phyloP scores from a whole-genome alignment of 1,140 invertebrate genomes.

The Scaptomyza pallida region DNA sequence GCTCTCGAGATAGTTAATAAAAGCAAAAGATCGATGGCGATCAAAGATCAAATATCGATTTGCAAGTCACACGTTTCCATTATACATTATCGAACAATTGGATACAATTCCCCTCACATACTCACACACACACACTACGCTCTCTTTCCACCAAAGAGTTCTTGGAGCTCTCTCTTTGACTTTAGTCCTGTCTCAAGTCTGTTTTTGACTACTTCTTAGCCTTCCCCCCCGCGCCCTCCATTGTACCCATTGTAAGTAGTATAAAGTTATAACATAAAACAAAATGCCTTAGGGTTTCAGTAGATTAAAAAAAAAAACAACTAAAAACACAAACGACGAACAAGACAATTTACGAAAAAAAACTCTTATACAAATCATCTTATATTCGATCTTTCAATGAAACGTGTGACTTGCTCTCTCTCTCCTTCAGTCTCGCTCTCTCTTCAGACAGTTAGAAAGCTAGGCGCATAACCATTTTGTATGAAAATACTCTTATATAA shows the following conservation, averaged over 20 bases:
- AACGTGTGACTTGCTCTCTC: conserved; percentile 67
- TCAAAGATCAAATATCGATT: conserved; percentile 30
- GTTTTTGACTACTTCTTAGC: conserved; percentile 2
- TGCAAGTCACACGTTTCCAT: conserved; percentile 39
- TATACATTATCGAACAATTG: conserved; percentile 10
- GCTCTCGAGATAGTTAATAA: conserved; percentile 18
- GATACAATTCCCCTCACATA: background rate
- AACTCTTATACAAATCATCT: background rate
- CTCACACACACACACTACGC: background rate
- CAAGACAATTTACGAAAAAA: conserved; percentile 39
- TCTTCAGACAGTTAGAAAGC: conserved; percentile 1
- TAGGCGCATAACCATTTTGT: conserved; percentile 48
- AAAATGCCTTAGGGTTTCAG: conserved; percentile 78
- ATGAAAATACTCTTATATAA: conserved; percentile 54
- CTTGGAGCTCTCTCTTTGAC: background rate
- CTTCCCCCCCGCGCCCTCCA: background rate
- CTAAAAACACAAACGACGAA: conserved; percentile 19
- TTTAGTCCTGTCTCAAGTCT: conserved; percentile 11
- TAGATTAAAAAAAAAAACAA: conserved; percentile 52
- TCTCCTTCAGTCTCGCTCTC: background rate
- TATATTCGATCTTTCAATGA: conserved; percentile 22
- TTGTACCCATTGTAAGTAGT: conserved; percentile 16
- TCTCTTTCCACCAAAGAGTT: background rate
- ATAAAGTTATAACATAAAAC: conserved; percentile 22
- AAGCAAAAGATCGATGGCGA: conserved; percentile 22